phyloP scores from a whole-genome alignment of 2,113 vertebrate species.

The Diadophis punctatus region DNA sequence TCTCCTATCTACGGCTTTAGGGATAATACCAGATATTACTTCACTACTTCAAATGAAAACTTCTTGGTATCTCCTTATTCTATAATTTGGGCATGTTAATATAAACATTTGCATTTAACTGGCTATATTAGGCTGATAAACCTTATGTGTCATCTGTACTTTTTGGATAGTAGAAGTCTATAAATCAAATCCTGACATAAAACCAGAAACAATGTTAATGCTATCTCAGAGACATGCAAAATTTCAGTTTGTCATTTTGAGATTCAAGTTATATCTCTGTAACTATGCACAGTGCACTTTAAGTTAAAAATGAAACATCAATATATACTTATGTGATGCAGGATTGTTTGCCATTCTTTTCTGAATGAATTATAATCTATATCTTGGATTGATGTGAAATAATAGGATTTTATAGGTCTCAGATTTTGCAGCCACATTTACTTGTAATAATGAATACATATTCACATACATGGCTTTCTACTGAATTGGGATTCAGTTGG shows the following conservation, averaged over 20 bases:
- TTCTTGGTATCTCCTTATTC: background rate
- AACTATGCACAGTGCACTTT: background rate
- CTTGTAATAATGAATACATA: background rate
- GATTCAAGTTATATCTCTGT: background rate
- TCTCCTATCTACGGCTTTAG: background rate
- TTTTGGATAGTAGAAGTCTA: background rate
- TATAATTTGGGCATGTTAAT: background rate
- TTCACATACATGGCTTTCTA: background rate
- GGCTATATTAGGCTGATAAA: background rate
- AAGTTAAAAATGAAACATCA: background rate
- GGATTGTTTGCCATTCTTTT: background rate
- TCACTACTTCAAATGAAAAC: background rate
- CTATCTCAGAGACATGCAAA: background rate
- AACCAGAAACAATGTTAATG: background rate
- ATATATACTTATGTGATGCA: background rate
- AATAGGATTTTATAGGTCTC: background rate
- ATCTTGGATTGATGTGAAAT: background rate
- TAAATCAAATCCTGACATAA: background rate
- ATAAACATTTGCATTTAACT: background rate
- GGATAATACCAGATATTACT: background rate
- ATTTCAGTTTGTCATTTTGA: background rate
- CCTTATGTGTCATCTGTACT: background rate
- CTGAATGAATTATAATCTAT: background rate
- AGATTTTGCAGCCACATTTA: constrained; percentile 5
- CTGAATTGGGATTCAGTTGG: background rate